Conservation (phyloP, 2,888 invertebrate genomes). For the Apantesis nais region DNA sequence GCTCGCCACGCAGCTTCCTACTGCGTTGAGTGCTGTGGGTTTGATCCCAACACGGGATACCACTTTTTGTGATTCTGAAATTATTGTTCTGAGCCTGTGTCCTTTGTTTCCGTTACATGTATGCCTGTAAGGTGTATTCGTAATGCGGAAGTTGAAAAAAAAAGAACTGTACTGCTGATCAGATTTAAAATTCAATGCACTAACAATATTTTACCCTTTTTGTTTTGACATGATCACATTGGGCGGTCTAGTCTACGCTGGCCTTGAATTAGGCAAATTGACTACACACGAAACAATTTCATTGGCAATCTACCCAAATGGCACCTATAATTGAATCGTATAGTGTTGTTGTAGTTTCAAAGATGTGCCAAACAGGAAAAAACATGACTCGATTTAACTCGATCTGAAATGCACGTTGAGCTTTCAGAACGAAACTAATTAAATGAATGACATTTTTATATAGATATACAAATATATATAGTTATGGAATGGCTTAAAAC, state of each 20-base stretch:
- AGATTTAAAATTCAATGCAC: neutral
- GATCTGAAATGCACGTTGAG: neutral
- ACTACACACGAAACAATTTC: neutral
- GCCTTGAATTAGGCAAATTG: neutral
- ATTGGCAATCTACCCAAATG: slow-evolving; percentile 1
- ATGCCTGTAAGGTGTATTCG: too few species aligned
- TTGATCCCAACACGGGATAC: too few species aligned
- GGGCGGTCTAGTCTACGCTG: neutral
- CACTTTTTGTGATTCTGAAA: too few species aligned
- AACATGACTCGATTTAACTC: neutral
- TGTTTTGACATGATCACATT: neutral
- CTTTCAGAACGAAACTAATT: too few species aligned
- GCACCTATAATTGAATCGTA: neutral
- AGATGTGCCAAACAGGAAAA: neutral
- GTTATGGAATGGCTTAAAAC: too few species aligned
- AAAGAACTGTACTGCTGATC: neutral
- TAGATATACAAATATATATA: too few species aligned
- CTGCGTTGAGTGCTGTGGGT: too few species aligned
- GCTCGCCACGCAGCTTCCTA: too few species aligned
- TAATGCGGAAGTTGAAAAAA: too few species aligned
- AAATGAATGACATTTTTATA: too few species aligned
- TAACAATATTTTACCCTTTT: neutral
- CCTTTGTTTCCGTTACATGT: too few species aligned
- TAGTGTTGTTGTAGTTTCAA: neutral
- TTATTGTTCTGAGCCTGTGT: too few species aligned